Evolutionary conservation across 2,113 vertebrate genomes (phyloP).

Genomic region (Podilymbus podiceps): DNA sequence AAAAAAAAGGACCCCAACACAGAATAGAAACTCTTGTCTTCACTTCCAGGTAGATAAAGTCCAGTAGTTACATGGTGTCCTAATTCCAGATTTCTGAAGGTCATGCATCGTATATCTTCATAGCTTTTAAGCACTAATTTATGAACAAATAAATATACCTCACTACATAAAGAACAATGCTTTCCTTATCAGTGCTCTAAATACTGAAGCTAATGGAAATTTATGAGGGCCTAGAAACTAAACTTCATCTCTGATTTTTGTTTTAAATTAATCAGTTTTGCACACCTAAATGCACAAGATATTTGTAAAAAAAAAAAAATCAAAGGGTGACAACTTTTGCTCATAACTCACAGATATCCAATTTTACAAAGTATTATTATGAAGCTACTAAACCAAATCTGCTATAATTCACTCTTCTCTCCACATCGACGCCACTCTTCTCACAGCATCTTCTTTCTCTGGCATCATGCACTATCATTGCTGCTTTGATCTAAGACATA

Average conservation of each 20-base stretch:
- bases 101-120: not conserved
- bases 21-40: not conserved
- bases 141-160: not conserved
- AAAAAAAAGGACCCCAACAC: not conserved
- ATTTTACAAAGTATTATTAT: not conserved
- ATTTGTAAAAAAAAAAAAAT: not conserved
- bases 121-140: not conserved
- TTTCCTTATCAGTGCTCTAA: not conserved
- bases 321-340: not conserved
- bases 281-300: not conserved
- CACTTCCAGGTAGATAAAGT: not conserved
- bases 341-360: not conserved
- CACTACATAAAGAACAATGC: not conserved
- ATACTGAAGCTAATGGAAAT: not conserved
- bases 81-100: not conserved
- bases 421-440: not conserved
- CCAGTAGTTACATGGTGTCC: not conserved
- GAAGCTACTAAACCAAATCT: not conserved
- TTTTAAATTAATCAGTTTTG: not conserved
- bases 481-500: not conserved
- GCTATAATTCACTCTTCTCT: not conserved
- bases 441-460: not conserved
- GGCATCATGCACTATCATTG: not conserved
- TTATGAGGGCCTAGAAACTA: not conserved
- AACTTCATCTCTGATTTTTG: not conserved